A percentile compares a stretch with the other conserved stretches of the same genome.
These are phyloP conservation scores for Macrochelys suwanniensis DNA, from an alignment of 2,797 vertebrate genomes.

Conservation along the genomic window DNA sequence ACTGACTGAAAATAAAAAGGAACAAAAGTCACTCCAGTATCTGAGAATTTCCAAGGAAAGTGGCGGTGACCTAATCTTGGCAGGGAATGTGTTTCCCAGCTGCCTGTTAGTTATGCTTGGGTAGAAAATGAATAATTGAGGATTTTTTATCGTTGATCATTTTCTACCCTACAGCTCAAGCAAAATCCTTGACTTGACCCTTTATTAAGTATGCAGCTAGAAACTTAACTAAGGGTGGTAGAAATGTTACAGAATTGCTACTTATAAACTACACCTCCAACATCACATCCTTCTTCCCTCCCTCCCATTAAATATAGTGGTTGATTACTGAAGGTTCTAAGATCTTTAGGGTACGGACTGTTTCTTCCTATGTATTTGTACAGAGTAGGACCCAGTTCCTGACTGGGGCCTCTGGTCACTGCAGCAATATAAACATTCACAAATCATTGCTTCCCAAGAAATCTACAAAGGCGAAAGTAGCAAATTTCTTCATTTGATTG, in stretches of 20 bases:
- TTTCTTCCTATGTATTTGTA: neutral
- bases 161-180: neutral
- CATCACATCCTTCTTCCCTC: constrained; percentile 2
- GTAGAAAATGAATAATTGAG: neutral
- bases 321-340: constrained; percentile 30
- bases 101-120: constrained; percentile 1
- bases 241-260: constrained; percentile 31
- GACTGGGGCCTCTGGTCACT: neutral
- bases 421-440: constrained; percentile 38
- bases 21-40: too few relatives aligned
- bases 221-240: neutral
- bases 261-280: constrained; percentile 7
- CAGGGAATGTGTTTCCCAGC: neutral
- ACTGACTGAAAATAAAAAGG: constrained; percentile 7
- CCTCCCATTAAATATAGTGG: constrained; percentile 3
- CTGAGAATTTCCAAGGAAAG: too few relatives aligned
- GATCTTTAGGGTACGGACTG: neutral
- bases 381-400: neutral
- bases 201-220: neutral
- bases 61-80: neutral
- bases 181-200: neutral
- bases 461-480: neutral
- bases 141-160: neutral
- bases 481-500: neutral
- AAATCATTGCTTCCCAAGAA: neutral